Conservation (phyloP, 2,797 vertebrate genomes). For the Chelon auratus region DNA sequence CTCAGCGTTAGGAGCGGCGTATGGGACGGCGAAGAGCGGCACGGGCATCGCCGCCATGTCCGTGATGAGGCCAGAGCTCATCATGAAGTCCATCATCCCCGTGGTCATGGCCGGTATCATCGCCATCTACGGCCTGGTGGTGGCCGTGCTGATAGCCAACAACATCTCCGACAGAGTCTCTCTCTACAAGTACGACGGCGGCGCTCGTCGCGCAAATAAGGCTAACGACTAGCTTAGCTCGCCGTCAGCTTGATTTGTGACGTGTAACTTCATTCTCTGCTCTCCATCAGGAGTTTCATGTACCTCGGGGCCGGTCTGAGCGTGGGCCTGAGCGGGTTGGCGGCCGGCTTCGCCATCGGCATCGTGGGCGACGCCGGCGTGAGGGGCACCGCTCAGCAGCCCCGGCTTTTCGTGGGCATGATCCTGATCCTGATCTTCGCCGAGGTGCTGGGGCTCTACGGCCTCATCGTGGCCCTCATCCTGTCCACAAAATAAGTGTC, state of each 20-base stretch:
- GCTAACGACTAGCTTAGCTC: too few relatives aligned
- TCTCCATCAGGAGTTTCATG: conserved; percentile 92
- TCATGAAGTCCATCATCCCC: conserved; percentile 99
- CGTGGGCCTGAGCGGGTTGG: conserved; percentile 96
- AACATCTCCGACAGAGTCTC: conserved; percentile 87
- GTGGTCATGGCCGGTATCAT: conserved; percentile 99
- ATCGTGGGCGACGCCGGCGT: conserved; percentile 98
- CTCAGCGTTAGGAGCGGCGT: conserved; percentile 95
- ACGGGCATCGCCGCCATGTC: conserved; percentile 99
- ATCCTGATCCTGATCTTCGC: conserved; percentile 99
- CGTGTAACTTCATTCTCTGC: neutral
- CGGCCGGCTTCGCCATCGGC: conserved; percentile 98
- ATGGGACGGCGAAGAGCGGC: conserved; percentile 98
- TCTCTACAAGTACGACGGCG: conserved; percentile 91
- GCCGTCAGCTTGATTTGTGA: neutral
- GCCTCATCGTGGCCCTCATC: conserved; percentile 98
- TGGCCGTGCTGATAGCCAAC: conserved; percentile 98
- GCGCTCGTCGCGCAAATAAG: too few relatives aligned
- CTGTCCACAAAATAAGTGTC: conserved; percentile 94
- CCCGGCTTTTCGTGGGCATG: conserved; percentile 98
- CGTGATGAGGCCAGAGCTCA: conserved; percentile 98
- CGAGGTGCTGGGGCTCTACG: conserved; percentile 98
- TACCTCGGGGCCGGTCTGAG: conserved; percentile 97
- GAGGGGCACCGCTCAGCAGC: conserved; percentile 98
- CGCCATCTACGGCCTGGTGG: conserved; percentile 98